phyloP scores from a whole-genome alignment of 1,140 invertebrate genomes.

The Drosophila kohkoa region DNA sequence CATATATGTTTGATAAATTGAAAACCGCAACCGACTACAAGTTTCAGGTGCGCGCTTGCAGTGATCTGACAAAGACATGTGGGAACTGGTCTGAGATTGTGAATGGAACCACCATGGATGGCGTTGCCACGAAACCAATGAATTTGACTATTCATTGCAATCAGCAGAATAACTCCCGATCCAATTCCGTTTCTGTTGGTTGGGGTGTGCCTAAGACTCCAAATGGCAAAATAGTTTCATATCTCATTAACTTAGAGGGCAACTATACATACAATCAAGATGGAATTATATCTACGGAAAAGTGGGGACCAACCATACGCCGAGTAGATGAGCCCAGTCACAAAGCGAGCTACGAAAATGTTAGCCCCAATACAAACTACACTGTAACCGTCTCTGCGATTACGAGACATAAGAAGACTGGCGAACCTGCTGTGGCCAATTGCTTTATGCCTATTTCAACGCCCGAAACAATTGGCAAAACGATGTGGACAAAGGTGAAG shows the following conservation, averaged over 20 bases:
- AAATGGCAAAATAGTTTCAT: constrained; percentile 90
- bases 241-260: constrained; percentile 87
- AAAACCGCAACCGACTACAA: constrained; percentile 91
- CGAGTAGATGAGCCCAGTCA: constrained; percentile 86
- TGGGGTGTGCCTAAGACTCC: constrained; percentile 90
- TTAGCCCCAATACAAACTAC: constrained; percentile 93
- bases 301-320: constrained; percentile 87
- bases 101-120: constrained; percentile 92
- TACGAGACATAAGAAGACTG: constrained; percentile 89
- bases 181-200: constrained; percentile 88
- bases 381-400: constrained; percentile 90
- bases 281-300: constrained; percentile 85
- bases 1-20: constrained; percentile 91
- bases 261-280: constrained; percentile 87
- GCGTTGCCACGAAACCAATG: constrained; percentile 87
- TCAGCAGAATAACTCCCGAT: constrained; percentile 88
- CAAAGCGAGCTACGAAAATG: constrained; percentile 74
- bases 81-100: constrained; percentile 90
- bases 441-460: constrained; percentile 88
- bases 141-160: constrained; percentile 88
- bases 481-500: constrained; percentile 90
- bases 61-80: constrained; percentile 90
- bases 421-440: constrained; percentile 87
- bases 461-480: constrained; percentile 88
- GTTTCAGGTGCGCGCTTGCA: constrained; percentile 91